A percentile compares a stretch with the other conserved stretches of the same genome.
These are phyloP conservation scores for Pantherophis alleghaniensis DNA, from an alignment of 2,797 vertebrate genomes.

Conservation along the genomic window DNA sequence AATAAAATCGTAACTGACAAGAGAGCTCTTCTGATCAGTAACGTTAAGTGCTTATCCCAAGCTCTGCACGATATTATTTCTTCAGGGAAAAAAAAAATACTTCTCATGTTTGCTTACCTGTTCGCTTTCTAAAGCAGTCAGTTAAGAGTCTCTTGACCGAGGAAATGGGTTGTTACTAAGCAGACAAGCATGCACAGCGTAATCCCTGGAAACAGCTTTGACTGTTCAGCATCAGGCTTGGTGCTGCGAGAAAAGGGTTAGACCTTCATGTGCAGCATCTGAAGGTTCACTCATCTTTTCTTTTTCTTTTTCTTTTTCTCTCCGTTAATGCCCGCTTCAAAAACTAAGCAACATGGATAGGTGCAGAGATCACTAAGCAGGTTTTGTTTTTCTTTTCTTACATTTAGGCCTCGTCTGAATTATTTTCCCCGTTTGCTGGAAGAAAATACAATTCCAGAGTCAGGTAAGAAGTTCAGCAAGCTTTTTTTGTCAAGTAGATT, in stretches of 20 bases:
- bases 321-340: conserved; percentile 15
- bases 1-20: conserved; percentile 38
- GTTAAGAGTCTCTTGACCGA: conserved; percentile 28
- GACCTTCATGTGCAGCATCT: rapidly evolving
- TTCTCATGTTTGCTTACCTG: conserved; percentile 62
- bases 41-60: conserved; percentile 15
- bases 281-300: neutral
- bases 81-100: conserved; percentile 10
- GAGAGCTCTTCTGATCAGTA: conserved; percentile 12
- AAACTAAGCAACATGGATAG: conserved; percentile 28
- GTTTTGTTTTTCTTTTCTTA: conserved; percentile 25
- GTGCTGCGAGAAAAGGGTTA: conserved; percentile 22
- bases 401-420: conserved; percentile 52
- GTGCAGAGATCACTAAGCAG: neutral
- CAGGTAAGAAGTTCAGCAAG: conserved; percentile 53
- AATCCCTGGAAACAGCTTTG: conserved; percentile 26
- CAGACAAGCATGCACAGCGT: conserved; percentile 27
- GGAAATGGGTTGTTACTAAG: conserved; percentile 31
- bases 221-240: conserved; percentile 16
- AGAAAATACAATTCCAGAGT: conserved; percentile 54
- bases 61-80: neutral
- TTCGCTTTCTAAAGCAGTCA: conserved; percentile 51
- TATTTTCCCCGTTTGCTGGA: conserved; percentile 56
- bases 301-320: neutral
- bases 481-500: conserved; percentile 58